Conservation (phyloP, 1,140 invertebrate genomes). For the Neodiprion lecontei region DNA sequence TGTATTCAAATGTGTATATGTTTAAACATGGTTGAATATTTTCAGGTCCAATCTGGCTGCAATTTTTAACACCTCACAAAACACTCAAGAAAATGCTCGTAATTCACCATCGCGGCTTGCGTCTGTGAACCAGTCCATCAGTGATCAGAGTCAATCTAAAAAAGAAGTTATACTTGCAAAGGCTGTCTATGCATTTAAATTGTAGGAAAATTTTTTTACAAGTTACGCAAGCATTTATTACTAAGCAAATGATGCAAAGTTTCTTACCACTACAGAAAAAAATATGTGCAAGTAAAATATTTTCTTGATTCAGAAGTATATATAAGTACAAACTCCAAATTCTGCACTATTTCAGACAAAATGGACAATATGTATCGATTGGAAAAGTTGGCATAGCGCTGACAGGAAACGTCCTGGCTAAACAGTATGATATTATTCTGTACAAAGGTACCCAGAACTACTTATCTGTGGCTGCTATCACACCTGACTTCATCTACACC, state of each 20-base stretch:
- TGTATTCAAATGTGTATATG: neutral
- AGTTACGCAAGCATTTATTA: neutral
- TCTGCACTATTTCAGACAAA: slow-evolving; percentile 42
- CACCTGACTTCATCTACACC: slow-evolving; percentile 45
- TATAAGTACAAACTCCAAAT: slow-evolving; percentile 16
- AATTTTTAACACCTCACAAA: slow-evolving; percentile 41
- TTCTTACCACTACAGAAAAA: too few relatives aligned
- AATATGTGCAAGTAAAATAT: neutral
- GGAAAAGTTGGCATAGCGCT: slow-evolving; percentile 54
- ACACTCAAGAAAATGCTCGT: slow-evolving; percentile 18
- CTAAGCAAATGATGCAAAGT: neutral
- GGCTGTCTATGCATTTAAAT: slow-evolving; percentile 49
- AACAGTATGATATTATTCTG: slow-evolving; percentile 51
- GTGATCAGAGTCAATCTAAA: slow-evolving; percentile 32
- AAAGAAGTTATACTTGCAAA: slow-evolving; percentile 52
- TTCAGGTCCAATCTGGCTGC: slow-evolving; percentile 47
- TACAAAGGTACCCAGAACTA: slow-evolving; percentile 51
- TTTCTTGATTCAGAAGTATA: slow-evolving; percentile 12
- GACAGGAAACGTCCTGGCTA: slow-evolving; percentile 42
- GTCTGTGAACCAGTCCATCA: slow-evolving; percentile 25
- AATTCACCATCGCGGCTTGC: slow-evolving; percentile 18
- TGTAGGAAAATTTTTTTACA: slow-evolving; percentile 33
- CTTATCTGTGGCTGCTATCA: slow-evolving; percentile 48
- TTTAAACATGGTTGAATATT: neutral
- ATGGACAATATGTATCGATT: slow-evolving; percentile 44